Evolutionary conservation across 2,888 invertebrate genomes (phyloP).

Genomic region (Iselma pallidipennis): DNA sequence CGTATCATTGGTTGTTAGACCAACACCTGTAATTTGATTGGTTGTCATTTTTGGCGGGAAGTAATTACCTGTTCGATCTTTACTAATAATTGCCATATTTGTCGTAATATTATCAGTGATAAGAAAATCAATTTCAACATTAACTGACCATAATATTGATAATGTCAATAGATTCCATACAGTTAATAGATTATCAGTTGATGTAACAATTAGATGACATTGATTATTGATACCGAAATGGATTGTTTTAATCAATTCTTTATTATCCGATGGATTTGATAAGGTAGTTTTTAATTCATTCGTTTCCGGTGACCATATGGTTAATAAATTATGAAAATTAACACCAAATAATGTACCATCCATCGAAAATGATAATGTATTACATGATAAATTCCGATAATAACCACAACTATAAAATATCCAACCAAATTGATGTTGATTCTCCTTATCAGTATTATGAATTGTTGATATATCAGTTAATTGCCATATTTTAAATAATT

Average conservation of each 20-base stretch:
- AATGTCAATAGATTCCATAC: conserved; percentile 76
- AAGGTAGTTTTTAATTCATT: conserved; percentile 64
- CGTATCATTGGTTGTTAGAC: too few species aligned
- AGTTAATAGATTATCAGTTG: conserved; percentile 62
- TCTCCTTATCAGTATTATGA: conserved; percentile 50
- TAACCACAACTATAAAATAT: conserved; percentile 65
- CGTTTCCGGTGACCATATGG: conserved; percentile 69
- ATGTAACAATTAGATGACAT: conserved; percentile 63
- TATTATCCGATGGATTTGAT: conserved; percentile 50
- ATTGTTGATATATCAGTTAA: conserved; percentile 61
- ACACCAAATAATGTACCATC: conserved; percentile 79
- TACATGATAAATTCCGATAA: conserved; percentile 64
- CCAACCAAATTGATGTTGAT: conserved; percentile 59
- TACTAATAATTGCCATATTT: conserved; percentile 70
- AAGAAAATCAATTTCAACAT: conserved; percentile 57
- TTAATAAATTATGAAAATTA: conserved; percentile 68
- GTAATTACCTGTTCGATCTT: conserved; percentile 66
- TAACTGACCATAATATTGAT: conserved; percentile 71
- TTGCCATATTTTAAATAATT: conserved; percentile 73
- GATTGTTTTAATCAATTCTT: conserved; percentile 53
- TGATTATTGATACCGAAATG: conserved; percentile 64
- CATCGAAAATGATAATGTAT: conserved; percentile 67
- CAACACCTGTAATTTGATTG: too few species aligned
- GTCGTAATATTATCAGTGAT: conserved; percentile 66
- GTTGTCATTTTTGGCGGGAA: too few species aligned